phyloP scores from a whole-genome alignment of 2,888 invertebrate species.

The Heliconius ethilla region DNA sequence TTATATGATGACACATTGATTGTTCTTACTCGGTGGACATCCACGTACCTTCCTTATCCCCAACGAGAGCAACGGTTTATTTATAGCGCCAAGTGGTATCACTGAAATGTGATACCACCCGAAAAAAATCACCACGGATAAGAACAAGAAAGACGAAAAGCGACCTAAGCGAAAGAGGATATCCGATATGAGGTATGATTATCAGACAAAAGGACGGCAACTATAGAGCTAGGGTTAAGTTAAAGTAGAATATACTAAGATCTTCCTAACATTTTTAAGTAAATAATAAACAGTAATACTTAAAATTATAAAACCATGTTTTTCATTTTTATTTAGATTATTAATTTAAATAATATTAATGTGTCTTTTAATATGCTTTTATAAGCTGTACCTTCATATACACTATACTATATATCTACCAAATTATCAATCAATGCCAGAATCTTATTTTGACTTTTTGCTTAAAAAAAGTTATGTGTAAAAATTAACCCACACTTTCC shows the following conservation, averaged over 20 bases:
- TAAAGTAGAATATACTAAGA: neutral
- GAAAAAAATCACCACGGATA: constrained; percentile 68
- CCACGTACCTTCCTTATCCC: neutral
- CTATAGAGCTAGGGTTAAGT: neutral
- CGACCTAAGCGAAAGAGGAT: constrained; percentile 71
- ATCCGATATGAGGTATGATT: constrained; percentile 76
- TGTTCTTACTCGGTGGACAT: constrained; percentile 23
- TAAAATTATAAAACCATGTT: neutral
- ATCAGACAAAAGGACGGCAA: neutral
- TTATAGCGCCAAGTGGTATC: constrained; percentile 64
- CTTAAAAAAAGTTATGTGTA: no score
- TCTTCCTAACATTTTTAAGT: neutral
- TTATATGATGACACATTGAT: constrained; percentile 25
- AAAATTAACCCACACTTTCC: no score
- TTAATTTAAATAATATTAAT: no score
- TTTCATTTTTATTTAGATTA: no score
- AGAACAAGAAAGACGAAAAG: constrained; percentile 63
- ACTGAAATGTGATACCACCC: constrained; percentile 78
- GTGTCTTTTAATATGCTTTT: no score
- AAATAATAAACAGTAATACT: neutral
- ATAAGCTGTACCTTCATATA: no score
- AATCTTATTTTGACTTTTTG: no score
- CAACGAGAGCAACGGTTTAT: constrained; percentile 18
- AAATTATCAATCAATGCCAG: no score
- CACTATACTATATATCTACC: no score